Evolutionary conservation across 2,113 vertebrate species (phyloP).

Genomic region (Hippocampus guttulatus): DNA sequence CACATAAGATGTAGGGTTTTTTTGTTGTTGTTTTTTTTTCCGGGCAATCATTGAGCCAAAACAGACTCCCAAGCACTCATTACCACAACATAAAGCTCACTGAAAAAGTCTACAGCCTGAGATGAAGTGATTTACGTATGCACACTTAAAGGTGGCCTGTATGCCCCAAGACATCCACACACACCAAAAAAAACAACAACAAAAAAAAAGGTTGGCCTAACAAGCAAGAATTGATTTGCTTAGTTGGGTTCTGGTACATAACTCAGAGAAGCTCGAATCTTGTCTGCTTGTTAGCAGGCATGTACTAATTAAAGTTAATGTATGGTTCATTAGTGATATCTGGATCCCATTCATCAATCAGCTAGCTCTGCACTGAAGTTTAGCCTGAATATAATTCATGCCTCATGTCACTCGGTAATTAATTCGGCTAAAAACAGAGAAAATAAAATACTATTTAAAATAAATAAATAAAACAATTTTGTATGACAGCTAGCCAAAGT

Average conservation of each 20-base stretch:
- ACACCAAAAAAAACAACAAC: neutral
- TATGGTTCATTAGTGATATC: too few species aligned
- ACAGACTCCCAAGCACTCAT: slow-evolving; percentile 10
- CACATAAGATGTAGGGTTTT: neutral
- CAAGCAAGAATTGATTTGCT: slow-evolving; percentile 26
- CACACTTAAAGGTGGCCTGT: slow-evolving; percentile 8
- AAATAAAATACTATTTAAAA: too few species aligned
- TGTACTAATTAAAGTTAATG: too few species aligned
- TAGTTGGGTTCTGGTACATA: slow-evolving; percentile 20
- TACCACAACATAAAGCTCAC: slow-evolving; percentile 5
- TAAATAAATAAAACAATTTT: too few species aligned
- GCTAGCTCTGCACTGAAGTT: too few species aligned
- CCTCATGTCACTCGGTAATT: too few species aligned
- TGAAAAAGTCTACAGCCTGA: slow-evolving; percentile 2
- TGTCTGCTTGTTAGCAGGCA: slow-evolving; percentile 15
- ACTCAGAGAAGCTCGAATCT: neutral
- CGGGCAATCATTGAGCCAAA: slow-evolving; percentile 9
- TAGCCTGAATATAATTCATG: too few species aligned
- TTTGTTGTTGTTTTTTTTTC: neutral
- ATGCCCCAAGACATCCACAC: slow-evolving; percentile 11
- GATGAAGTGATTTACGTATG: slow-evolving; percentile 19
- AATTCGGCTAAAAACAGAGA: too few species aligned
- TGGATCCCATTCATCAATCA: too few species aligned
- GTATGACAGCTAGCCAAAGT: too few species aligned
- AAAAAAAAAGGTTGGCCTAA: slow-evolving; percentile 28